phyloP scores from a whole-genome alignment of 1,140 invertebrate species.

The Neodiprion lecontei region DNA sequence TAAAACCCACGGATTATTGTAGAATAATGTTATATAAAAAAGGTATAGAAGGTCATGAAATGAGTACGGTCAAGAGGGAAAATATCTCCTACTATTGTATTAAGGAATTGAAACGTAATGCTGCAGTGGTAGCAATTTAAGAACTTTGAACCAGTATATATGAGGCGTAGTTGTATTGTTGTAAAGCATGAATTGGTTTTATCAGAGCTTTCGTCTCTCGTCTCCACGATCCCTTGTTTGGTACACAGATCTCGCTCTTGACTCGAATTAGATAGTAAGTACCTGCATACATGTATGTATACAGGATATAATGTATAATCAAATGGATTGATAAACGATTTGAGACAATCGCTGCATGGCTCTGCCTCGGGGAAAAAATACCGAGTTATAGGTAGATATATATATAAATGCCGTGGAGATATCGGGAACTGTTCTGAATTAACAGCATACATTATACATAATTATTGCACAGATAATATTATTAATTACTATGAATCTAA shows the following conservation, averaged over 20 bases:
- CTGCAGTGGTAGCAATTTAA: neutral
- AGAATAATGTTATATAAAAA: too few species aligned
- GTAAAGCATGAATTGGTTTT: slow-evolving; percentile 36
- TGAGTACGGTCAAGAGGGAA: too few species aligned
- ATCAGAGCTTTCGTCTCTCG: slow-evolving; percentile 38
- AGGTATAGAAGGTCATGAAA: too few species aligned
- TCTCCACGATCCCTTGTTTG: neutral
- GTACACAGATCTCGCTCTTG: neutral
- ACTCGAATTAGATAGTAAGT: neutral
- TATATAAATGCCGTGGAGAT: too few species aligned
- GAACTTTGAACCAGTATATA: slow-evolving; percentile 17
- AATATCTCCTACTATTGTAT: too few species aligned
- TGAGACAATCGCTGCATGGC: too few species aligned
- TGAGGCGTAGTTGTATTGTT: slow-evolving; percentile 36
- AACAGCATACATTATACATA: slow-evolving; percentile 48
- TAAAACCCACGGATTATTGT: too few species aligned
- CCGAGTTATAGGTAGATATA: too few species aligned
- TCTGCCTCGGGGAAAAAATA: too few species aligned
- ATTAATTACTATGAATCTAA: neutral
- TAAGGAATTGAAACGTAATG: too few species aligned
- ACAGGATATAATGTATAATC: neutral
- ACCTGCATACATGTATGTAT: neutral
- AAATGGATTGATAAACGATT: too few species aligned
- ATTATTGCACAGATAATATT: slow-evolving; percentile 43
- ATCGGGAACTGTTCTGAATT: slow-evolving; percentile 20